Evolutionary conservation across 2,797 vertebrate genomes (phyloP).

Genomic region (Hippopotamyrus pictus): DNA sequence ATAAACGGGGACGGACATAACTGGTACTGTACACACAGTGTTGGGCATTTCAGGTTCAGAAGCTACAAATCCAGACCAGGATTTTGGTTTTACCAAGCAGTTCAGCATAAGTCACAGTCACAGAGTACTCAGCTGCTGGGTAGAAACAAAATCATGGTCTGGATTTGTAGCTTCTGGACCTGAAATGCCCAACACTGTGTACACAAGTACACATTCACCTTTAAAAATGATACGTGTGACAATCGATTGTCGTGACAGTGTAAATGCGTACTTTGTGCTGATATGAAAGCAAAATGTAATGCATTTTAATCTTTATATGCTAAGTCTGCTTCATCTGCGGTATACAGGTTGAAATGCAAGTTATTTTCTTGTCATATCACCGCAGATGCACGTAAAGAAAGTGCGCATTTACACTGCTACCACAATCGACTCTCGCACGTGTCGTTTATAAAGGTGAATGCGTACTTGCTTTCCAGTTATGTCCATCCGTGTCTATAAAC

Average conservation of each 20-base stretch:
- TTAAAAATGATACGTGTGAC: not conserved
- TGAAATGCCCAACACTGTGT: no score
- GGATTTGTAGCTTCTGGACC: no score
- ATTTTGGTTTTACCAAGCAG: no score
- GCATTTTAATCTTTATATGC: not conserved
- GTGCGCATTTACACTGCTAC: not conserved
- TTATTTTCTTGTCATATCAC: not conserved
- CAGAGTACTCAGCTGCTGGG: no score
- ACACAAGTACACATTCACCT: not conserved
- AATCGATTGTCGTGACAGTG: not conserved
- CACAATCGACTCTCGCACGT: not conserved
- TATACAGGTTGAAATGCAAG: not conserved
- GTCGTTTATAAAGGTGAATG: not conserved
- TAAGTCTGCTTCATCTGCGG: not conserved
- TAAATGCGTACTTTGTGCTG: not conserved
- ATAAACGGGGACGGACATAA: not conserved
- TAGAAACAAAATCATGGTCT: no score
- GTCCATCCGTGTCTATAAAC: not conserved
- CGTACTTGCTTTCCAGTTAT: not conserved
- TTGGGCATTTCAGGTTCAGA: no score
- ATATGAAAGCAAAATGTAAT: not conserved
- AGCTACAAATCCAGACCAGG: no score
- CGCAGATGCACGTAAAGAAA: not conserved
- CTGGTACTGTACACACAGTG: no score
- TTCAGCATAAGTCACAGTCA: no score